These are phyloP conservation scores for Plectus sambesii DNA, from an alignment of 1,140 invertebrate genomes.

Conservation along the genomic window DNA sequence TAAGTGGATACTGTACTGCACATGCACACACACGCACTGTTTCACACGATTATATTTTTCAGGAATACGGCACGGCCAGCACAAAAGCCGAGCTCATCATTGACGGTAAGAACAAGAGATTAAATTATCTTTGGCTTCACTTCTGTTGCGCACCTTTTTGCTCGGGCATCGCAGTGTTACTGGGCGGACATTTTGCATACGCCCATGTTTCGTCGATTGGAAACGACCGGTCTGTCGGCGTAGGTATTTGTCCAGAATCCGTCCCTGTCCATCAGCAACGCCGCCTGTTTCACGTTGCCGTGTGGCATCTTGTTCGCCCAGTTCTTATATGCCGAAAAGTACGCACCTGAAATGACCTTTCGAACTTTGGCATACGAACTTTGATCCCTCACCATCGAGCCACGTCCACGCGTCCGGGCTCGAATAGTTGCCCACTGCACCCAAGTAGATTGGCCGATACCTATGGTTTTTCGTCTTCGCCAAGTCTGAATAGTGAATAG, in stretches of 20 bases:
- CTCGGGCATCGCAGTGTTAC: too few species aligned
- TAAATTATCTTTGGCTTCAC: conserved; percentile 4
- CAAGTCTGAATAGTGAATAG: conserved; percentile 19
- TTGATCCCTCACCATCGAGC: conserved; percentile 28
- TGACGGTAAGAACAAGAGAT: conserved; percentile 25
- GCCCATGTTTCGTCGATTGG: conserved; percentile 21
- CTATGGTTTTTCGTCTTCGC: conserved; percentile 19
- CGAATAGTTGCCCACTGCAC: conserved; percentile 27
- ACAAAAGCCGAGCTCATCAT: conserved; percentile 42
- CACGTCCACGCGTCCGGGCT: conserved; percentile 29
- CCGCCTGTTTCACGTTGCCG: conserved; percentile 22
- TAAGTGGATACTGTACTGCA: too few species aligned
- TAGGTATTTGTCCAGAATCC: conserved; percentile 30
- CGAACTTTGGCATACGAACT: conserved; percentile 8
- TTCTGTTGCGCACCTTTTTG: too few species aligned
- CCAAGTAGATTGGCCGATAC: conserved; percentile 27
- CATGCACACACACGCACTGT: too few species aligned
- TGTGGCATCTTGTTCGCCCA: conserved; percentile 25
- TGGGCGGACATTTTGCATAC: conserved; percentile 26
- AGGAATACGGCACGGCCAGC: conserved; percentile 41
- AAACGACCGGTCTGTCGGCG: conserved; percentile 24
- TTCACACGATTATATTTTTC: too few species aligned
- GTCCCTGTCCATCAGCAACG: conserved; percentile 26
- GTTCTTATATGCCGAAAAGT: conserved; percentile 11
- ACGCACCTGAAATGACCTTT: conserved; percentile 13